Evolutionary conservation across 2,888 invertebrate genomes (phyloP), one percentile per base, ranked within the genome.

Genomic region (Selenia dentaria): DNA sequence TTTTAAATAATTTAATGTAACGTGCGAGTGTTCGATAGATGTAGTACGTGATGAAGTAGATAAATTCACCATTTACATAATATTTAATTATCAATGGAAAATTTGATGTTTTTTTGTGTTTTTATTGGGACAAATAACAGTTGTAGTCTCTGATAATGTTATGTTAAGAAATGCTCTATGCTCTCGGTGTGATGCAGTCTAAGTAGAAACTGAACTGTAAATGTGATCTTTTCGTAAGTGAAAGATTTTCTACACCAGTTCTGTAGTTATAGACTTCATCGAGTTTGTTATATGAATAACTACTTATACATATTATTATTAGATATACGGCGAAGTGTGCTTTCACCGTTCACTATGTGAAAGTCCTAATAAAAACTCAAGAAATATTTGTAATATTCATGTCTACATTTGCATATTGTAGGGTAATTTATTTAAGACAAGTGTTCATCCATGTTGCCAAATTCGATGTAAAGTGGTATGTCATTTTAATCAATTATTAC

Each of bases 401-500:
- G 57, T 63, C 46, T 38, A 57, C 49, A 56, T 63, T 61, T 60
- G 57, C 59, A 67, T 67, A 64, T 53, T 51, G 57, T 67, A 68
- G 63, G 62, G 64, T 60, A 60, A 62, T 40, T 40, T 27, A 46
- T 58, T 57, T 72, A 76, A 75, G 74, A 70, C 56, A 72, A 73
- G 89, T 87, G 88, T 90, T 89, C 86, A 87, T 83, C 70, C 77
- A 76, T 71, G 85, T 81, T 90, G 90, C 90, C 90, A 90, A 90
- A 90, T 83, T 88, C 74, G 73, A 65, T 85, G 76, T 89, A 82
- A 79, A 79, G 79, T 80, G 74, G 78, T 77, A 74, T 75, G 68
- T 80, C 79, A 76, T 78, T 74, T 22, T 83, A 75, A 78, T 79
- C 80, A 79, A 83, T 81, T 79, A 80, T 78, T 78, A 82, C 69